Percentiles rank a stretch among this genome's conserved stretches.
Evolutionary conservation across 2,113 vertebrate species (phyloP).

Genomic region (Kryptolebias marmoratus): DNA sequence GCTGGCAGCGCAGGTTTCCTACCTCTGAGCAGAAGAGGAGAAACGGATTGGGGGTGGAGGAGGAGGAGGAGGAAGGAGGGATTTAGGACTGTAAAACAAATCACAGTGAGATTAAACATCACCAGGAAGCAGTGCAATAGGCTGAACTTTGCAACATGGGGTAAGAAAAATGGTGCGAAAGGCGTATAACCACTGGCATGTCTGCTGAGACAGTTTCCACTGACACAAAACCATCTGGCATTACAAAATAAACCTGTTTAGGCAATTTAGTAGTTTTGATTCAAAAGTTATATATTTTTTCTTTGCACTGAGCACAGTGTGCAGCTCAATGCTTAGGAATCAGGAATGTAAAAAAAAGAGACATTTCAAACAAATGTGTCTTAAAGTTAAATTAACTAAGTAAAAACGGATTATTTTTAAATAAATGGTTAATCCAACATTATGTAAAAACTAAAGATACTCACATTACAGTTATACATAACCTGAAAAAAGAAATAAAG

Average conservation of each 20-base stretch:
- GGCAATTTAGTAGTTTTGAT: neutral
- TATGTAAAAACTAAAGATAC: too few relatives aligned
- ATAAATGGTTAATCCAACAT: too few relatives aligned
- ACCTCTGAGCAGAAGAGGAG: slow-evolving; percentile 16
- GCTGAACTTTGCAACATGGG: slow-evolving; percentile 64
- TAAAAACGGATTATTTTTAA: neutral
- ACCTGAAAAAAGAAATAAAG: neutral
- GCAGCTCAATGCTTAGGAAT: too few relatives aligned
- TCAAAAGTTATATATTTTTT: neutral
- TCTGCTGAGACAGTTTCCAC: neutral
- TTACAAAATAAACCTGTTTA: neutral
- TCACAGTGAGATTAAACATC: slow-evolving; percentile 66
- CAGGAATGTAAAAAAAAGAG: too few relatives aligned
- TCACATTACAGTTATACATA: too few relatives aligned
- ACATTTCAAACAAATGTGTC: neutral
- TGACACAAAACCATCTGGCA: neutral
- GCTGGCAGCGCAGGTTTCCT: slow-evolving; percentile 39
- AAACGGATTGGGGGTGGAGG: slow-evolving; percentile 4
- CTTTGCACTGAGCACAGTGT: too few relatives aligned
- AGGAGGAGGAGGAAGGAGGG: neutral
- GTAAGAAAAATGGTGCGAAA: neutral
- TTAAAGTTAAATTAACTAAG: neutral
- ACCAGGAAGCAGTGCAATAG: slow-evolving; percentile 38
- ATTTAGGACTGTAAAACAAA: slow-evolving; percentile 51
- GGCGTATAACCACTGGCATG: neutral